Percentiles rank a stretch among this genome's conserved stretches.
phyloP scores from a whole-genome alignment of 1,140 invertebrate species.

The Hydropsyche tenuis region DNA sequence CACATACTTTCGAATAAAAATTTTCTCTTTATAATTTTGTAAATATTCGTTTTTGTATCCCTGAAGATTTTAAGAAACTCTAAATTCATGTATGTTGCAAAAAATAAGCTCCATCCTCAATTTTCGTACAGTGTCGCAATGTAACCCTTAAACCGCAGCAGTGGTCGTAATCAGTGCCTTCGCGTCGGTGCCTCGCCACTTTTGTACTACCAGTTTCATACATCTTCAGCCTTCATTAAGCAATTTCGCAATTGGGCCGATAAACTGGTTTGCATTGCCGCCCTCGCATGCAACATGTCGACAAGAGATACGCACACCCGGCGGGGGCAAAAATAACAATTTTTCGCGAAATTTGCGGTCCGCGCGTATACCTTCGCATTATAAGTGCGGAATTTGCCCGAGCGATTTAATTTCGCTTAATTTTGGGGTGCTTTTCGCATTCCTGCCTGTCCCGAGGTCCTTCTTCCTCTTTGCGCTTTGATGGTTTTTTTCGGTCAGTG shows the following conservation, averaged over 20 bases:
- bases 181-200: conserved; percentile 31
- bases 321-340: conserved; percentile 5
- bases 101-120: neutral
- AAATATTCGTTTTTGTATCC: no score
- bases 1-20: no score
- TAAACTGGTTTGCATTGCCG: conserved; percentile 39
- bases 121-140: neutral
- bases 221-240: conserved; percentile 41
- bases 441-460: no score
- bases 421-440: no score
- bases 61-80: no score
- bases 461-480: no score
- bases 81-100: no score
- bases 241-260: conserved; percentile 40
- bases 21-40: no score
- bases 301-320: conserved; percentile 8
- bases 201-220: conserved; percentile 42
- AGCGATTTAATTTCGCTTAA: no score
- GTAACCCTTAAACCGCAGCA: conserved; percentile 3
- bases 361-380: neutral
- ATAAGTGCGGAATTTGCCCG: neutral
- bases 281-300: conserved; percentile 37
- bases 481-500: no score
- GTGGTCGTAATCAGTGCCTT: conserved; percentile 30
- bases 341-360: conserved; percentile 21